Conservation (phyloP, 2,888 invertebrate species). For the Lasius fuliginosus region DNA sequence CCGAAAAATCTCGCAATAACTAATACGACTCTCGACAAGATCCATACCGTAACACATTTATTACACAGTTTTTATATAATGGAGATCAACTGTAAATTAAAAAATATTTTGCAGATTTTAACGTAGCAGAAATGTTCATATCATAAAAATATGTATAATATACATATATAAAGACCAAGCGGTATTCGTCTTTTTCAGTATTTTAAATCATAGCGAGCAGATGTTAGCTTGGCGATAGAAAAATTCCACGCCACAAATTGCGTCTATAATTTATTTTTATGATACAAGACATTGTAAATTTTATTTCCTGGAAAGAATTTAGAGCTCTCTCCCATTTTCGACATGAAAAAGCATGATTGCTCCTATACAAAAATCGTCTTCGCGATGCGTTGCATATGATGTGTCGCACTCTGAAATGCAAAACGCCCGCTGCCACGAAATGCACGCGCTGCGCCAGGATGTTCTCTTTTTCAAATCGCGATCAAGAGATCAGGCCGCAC, state of each 20-base stretch:
- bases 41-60: not conserved
- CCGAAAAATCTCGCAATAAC: slow-evolving; percentile 36
- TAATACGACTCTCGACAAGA: slow-evolving; percentile 28
- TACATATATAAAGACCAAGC: not conserved
- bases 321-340: not conserved
- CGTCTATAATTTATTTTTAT: not conserved
- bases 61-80: slow-evolving; percentile 15
- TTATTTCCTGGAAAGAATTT: not conserved
- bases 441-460: not conserved
- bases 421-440: not conserved
- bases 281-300: not conserved
- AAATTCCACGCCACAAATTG: not conserved
- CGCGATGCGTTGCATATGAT: not conserved
- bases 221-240: not conserved
- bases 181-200: not conserved
- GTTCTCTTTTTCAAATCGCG: not conserved
- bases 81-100: not conserved
- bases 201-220: not conserved
- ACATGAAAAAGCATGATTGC: not conserved
- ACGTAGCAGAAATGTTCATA: not conserved
- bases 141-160: not conserved
- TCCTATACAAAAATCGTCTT: not conserved
- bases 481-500: slow-evolving; percentile 19
- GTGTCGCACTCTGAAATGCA: not conserved
- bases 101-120: slow-evolving; percentile 10